These are phyloP conservation scores for Laterallus jamaicensis DNA, from an alignment of 2,113 vertebrate genomes.

Conservation along the genomic window DNA sequence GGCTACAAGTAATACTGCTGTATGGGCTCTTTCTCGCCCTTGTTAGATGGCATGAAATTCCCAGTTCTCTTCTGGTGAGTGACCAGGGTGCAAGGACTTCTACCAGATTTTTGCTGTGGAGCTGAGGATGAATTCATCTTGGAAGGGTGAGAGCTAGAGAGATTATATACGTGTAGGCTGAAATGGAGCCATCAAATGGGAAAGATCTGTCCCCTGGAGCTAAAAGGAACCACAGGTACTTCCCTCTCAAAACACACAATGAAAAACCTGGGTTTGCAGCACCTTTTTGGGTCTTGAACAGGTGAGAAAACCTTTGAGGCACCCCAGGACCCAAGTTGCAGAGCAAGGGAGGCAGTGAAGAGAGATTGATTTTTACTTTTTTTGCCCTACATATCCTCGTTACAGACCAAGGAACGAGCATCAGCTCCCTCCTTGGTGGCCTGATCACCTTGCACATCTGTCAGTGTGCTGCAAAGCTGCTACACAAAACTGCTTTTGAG, in stretches of 20 bases:
- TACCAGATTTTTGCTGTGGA: not conserved
- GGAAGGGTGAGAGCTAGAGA: not conserved
- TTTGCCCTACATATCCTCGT: not conserved
- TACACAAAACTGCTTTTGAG: not conserved
- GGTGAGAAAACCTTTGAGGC: not conserved
- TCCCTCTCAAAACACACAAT: not conserved
- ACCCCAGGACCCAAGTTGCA: not conserved
- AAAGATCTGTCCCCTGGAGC: not conserved
- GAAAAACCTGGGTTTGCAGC: not conserved
- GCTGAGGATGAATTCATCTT: not conserved
- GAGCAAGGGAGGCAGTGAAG: not conserved
- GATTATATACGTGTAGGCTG: not conserved
- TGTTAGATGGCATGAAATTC: not conserved
- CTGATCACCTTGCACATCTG: not conserved
- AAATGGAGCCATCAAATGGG: not conserved
- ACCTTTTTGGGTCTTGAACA: not conserved
- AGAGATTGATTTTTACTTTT: not conserved
- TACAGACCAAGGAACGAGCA: not conserved
- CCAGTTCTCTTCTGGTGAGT: not conserved
- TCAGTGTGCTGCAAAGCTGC: not conserved
- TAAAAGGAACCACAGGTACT: not conserved
- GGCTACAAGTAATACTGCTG: not conserved
- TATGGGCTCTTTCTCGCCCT: not conserved
- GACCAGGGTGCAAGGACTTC: not conserved
- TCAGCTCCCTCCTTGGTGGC: not conserved